Evolutionary conservation across 2,797 vertebrate genomes (phyloP), one percentile per base, ranked within the genome.

Genomic region (Micromesistius poutassou): DNA sequence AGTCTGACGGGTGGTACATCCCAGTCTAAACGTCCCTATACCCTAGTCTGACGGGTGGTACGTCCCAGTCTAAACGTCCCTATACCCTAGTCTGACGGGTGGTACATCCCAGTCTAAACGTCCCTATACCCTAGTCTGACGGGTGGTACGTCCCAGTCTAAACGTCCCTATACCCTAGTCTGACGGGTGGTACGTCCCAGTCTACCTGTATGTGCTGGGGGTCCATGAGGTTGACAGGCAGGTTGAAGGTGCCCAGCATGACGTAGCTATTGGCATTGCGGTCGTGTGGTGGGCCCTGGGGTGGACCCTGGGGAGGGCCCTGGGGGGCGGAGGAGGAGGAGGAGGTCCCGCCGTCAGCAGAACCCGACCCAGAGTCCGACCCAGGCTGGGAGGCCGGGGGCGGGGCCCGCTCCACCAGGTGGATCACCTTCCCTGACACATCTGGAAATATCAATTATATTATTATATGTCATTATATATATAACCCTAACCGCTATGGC

Each of bases 201-300:
- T 28, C 9, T 8, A 94, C 95, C 93, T 94, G 94, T 86, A 95
- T 95, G 84, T 94, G 94, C 84, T 95, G 94, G 5, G 94, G 94
- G 76, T 94, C 94, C 91, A 94, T 94, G 83, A 94, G 92, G 89
- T 97, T 97, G 85, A 97, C 95, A 7, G 96, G 97, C 71, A 98
- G 93, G 89, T 98, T 97, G 90, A 97, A 97, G 76, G 97, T 97
- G 78, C 96, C 96, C 72, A 98, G 94, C 96, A 97, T 97, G 74
- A 98, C 96, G 55, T 98, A 97, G 93, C 96, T 97, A 93, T 97
- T 97, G 79, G 95, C 95, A 3, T 96, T 97, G 76, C 96, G 96
- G 86, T 97, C 96, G 0, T 96, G 96, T 19, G 94, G 94, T 9
- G 62, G n/a, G 62, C 25, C 62, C 62, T 68, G 62, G 62, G 62